Percentiles rank a stretch among this genome's conserved stretches.
These are phyloP conservation scores for Etheostoma spectabile DNA, from an alignment of 2,113 vertebrate species.

Conservation along the genomic window DNA sequence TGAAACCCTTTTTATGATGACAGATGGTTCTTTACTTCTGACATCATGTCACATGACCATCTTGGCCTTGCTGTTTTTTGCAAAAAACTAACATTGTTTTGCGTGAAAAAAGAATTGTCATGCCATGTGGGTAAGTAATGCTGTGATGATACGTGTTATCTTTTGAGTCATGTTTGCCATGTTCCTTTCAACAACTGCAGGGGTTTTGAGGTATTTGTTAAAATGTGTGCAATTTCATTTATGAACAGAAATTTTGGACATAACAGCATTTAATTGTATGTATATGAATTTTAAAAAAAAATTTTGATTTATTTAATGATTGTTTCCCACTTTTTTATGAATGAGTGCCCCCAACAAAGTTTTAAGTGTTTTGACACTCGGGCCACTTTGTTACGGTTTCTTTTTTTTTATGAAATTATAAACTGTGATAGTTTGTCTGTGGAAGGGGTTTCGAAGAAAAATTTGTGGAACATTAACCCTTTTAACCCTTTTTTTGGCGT, in stretches of 20 bases:
- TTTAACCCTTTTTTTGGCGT: no score
- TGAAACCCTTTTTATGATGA: conserved; percentile 58
- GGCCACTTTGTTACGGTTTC: no score
- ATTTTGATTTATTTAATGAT: conserved; percentile 44
- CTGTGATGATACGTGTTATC: conserved; percentile 13
- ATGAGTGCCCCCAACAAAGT: no score
- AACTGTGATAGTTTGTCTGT: no score
- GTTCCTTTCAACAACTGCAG: conserved; percentile 31
- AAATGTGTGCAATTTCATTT: conserved; percentile 48
- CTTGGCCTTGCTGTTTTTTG: conserved; percentile 68
- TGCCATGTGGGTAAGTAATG: conserved; percentile 32
- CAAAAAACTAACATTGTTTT: conserved; percentile 46
- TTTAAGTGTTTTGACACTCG: no score
- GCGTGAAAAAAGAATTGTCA: conserved; percentile 52
- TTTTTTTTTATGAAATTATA: no score
- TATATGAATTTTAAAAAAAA: conserved; percentile 26
- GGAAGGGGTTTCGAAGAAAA: no score
- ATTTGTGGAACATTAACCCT: no score
- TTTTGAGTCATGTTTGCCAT: conserved; percentile 31
- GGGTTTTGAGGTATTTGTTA: conserved; percentile 36
- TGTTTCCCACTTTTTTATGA: conserved; percentile 55
- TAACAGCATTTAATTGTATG: no score
- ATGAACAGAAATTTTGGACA: conserved; percentile 42
- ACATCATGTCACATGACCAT: conserved; percentile 67
- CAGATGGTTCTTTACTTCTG: conserved; percentile 47